Base-by-base conservation (phyloP, 1,140 invertebrate species). In the Rhyacophila brunnea region DNA sequence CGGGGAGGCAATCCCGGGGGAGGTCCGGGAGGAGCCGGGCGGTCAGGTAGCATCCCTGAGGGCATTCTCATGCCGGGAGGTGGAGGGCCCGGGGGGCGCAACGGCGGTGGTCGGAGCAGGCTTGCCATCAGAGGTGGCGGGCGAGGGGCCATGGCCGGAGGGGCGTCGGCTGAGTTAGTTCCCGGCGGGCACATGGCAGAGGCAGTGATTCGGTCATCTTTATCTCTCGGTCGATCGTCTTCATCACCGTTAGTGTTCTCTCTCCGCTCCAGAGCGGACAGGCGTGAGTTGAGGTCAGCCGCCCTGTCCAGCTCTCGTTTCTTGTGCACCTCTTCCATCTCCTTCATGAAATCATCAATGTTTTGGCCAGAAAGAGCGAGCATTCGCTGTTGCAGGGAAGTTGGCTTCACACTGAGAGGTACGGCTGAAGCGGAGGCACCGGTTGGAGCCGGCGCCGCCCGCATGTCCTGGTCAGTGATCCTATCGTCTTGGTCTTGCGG, bases 311-410 rank as follows among this genome's bases (percentile, higher is more conserved):
- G 80, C 69, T 89, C 85, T 49, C 85, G 80, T 66, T 88, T 90
- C 62, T 86, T 87, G 66, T 91, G 89, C 0, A 90, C 89, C 40
- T 89, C 87, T 75, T 92, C 90, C 87, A 91, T 91, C 79, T 94
- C 92, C 69, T 91, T 90, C 87, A 93, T 93, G 68, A 93, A 93
- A 42, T 91, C 86, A 67, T 95, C 92, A n/a, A 93, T 89, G 69
- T 94, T 91, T 75, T 95, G 91, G 1, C 91, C 92, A 13, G 90
- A 88, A 68, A 93, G 84, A 6, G 86, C 87, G 57, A 93, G 80
- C 89, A 93, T 92, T 69, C 89, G 86, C 60, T 92, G 89, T 65
- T 93, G 90, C 9, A 92, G 68, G 1, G 84, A 85, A 1, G 87
- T 90, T 1, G 89, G 88, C 67, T 90, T 89, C 0, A 83, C 79